Conservation (phyloP, 2,113 vertebrate species). For the Haliaeetus leucogaster region DNA sequence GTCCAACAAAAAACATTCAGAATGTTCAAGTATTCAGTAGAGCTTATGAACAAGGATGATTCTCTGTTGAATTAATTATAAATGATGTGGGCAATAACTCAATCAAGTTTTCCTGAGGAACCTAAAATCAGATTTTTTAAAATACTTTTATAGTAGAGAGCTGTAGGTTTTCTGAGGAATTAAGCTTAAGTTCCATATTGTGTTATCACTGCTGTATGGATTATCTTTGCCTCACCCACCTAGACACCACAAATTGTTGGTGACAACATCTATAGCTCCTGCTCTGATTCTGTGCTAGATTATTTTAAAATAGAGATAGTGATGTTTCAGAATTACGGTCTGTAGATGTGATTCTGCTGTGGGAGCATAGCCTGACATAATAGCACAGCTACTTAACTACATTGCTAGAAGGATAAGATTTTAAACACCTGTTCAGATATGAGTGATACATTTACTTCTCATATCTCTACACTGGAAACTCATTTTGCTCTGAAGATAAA, state of each 20-base stretch:
- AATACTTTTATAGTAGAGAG: neutral
- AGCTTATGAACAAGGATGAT: neutral
- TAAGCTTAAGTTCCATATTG: neutral
- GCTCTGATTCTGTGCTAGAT: neutral
- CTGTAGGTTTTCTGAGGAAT: conserved; percentile 4
- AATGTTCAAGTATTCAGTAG: neutral
- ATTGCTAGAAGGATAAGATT: conserved; percentile 10
- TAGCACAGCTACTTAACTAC: neutral
- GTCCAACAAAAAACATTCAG: neutral
- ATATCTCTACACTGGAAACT: conserved; percentile 36
- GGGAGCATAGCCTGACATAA: neutral
- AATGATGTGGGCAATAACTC: neutral
- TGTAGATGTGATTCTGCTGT: neutral
- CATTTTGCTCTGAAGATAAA: conserved; percentile 38
- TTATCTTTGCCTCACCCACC: conserved; percentile 38
- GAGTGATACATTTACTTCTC: conserved; percentile 24
- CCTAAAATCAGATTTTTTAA: neutral
- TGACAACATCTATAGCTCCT: neutral
- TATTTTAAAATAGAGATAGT: conserved; percentile 28
- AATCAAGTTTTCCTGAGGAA: neutral
- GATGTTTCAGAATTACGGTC: neutral
- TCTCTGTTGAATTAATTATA: conserved; percentile 5
- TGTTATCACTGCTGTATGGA: conserved; percentile 29
- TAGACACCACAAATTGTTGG: conserved; percentile 11
- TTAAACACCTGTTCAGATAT: conserved; percentile 32